Percentiles rank a stretch among this genome's conserved stretches.
phyloP scores from a whole-genome alignment of 2,113 vertebrate species.

The Megaleporinus macrocephalus region DNA sequence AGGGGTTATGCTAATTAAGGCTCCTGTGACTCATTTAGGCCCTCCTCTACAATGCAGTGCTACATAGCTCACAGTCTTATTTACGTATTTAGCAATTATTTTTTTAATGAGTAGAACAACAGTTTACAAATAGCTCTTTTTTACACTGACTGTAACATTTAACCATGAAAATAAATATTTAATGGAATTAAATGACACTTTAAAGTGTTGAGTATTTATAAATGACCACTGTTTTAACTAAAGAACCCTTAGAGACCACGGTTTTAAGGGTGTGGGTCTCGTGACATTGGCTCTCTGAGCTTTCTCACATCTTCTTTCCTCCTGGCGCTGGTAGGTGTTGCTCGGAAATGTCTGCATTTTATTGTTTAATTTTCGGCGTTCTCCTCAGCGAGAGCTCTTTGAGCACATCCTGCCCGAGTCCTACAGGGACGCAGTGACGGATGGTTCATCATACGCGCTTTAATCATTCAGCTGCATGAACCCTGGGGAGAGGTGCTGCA shows the following conservation, averaged over 20 bases:
- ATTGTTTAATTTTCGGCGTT: slow-evolving; percentile 30
- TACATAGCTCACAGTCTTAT: too few species aligned
- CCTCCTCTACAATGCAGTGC: too few species aligned
- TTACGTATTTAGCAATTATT: too few species aligned
- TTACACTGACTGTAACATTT: too few species aligned
- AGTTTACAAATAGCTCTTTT: too few species aligned
- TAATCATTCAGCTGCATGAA: slow-evolving; percentile 78
- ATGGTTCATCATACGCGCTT: slow-evolving; percentile 78
- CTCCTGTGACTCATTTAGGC: too few species aligned
- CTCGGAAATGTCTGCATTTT: slow-evolving; percentile 7
- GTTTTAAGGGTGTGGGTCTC: background rate
- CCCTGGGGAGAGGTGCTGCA: slow-evolving; percentile 74
- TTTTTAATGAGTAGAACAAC: too few species aligned
- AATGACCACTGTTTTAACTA: background rate
- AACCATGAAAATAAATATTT: too few species aligned
- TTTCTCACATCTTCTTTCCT: background rate
- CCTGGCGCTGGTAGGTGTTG: background rate
- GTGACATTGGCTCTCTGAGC: background rate
- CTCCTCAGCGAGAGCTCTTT: slow-evolving; percentile 63
- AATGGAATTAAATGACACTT: background rate
- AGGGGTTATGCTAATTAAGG: too few species aligned
- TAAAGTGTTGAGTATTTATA: background rate
- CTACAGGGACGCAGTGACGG: slow-evolving; percentile 75
- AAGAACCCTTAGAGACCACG: background rate
- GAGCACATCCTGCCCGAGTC: slow-evolving; percentile 67